Evolutionary conservation across 2,113 vertebrate species (phyloP).

Genomic region (Psittacara wagleri): DNA sequence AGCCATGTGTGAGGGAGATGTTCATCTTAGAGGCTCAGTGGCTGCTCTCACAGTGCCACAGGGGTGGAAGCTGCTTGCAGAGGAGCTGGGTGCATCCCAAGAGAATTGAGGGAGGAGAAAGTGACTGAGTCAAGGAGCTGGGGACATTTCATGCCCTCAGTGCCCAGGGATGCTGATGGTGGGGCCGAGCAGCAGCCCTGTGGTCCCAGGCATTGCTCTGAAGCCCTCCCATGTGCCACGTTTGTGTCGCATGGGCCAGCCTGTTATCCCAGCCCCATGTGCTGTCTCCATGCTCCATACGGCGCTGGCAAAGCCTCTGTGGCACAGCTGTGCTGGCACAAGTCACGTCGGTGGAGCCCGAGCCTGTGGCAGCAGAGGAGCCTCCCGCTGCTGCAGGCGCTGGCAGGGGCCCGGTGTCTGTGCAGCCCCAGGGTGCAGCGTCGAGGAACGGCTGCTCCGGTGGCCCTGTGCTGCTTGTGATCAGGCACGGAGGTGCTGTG

Average conservation of each 20-base stretch:
- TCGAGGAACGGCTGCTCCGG: fast-evolving
- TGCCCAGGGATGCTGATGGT: background rate
- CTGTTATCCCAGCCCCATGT: background rate
- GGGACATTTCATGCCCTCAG: fast-evolving
- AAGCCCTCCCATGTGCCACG: fast-evolving
- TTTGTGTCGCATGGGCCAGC: fast-evolving
- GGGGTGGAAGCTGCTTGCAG: background rate
- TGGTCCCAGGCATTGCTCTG: fast-evolving
- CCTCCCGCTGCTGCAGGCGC: fast-evolving
- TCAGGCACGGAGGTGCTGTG: background rate
- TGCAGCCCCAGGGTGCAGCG: background rate
- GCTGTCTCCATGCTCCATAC: fast-evolving
- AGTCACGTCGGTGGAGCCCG: background rate
- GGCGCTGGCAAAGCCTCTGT: background rate
- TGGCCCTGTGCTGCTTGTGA: fast-evolving
- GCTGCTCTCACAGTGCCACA: background rate
- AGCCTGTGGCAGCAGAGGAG: background rate
- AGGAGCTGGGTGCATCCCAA: background rate
- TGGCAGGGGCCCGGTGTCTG: background rate
- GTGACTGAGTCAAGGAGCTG: fast-evolving
- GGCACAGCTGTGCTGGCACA: background rate
- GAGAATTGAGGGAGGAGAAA: background rate
- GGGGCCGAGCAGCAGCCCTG: fast-evolving
- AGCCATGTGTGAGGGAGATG: fast-evolving
- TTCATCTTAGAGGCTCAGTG: background rate